Base-by-base conservation (phyloP, 1,140 invertebrate genomes). In the Uloborus diversus region DNA sequence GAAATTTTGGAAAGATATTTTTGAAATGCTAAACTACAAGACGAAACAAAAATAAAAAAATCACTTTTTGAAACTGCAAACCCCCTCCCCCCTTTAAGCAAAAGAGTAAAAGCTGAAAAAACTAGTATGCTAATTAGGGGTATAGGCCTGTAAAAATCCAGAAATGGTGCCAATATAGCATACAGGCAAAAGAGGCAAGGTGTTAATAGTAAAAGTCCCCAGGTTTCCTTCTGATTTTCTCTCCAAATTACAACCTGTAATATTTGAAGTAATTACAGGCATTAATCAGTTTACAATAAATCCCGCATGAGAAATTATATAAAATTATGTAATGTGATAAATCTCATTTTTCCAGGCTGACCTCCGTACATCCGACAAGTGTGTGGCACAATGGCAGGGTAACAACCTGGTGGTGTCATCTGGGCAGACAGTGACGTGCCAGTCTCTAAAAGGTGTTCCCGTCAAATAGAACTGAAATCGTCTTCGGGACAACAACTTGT, bases 381-480 rank as follows among this genome's bases (percentile, higher is more conserved):
- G 92, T 73, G 86, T 92, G 81, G 94, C 93, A 64, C 91, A 93
- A 78, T 97, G 95, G 95, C 92, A 92, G 87, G 92, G 92, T 13
- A 93, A 92, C 88, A 88, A 89, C 82, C 87, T 97, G 73, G 84
- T 93, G 27, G 94, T 92, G 32, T 89, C 89, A 84, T 85, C 86
- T n/a, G 93, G 91, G 81, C n/a, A n/a, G n/a, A 89, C 90, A 85
- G 89, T 95, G n/a, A 91, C 86, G 37, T 90, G 90, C 66, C 91
- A 90, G 83, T 88, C 90, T 69, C 88, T 95, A 82, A 93, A 91
- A 86, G 91, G 91, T 87, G 91, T 91, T 80, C 90, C 92, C 2
- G 94, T 95, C 75, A 93, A 93, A 89, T 94, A 90, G 90, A 23
- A n/a, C 35, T 51, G 7, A 30, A 9, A 9, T 27, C n/a, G 32